Evolutionary conservation across 2,888 invertebrate genomes (phyloP).

Genomic region (Xestobium rufovillosum): DNA sequence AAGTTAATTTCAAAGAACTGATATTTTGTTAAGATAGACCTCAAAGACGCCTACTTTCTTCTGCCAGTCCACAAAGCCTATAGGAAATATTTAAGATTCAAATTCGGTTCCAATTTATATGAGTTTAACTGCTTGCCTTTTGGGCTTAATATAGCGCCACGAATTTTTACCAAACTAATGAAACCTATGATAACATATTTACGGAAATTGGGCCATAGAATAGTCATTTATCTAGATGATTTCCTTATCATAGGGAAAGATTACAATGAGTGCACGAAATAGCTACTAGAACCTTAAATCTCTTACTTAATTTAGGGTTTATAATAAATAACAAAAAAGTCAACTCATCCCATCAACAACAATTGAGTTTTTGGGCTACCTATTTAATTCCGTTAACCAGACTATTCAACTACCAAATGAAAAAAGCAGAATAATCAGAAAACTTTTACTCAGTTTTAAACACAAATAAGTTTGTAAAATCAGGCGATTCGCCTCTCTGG

Average conservation of each 20-base stretch:
- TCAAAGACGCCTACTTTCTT: slow-evolving; percentile 17
- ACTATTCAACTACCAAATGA: slow-evolving; percentile 4
- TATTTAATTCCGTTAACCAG: slow-evolving; percentile 5
- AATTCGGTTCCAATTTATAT: slow-evolving; percentile 11
- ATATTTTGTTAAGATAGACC: slow-evolving; percentile 11
- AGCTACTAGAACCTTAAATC: not conserved
- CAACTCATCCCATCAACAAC: not conserved
- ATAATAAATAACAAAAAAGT: slow-evolving; percentile 1
- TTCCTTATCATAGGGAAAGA: slow-evolving; percentile 10
- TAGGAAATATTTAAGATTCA: slow-evolving; percentile 15
- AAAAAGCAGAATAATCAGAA: slow-evolving; percentile 1
- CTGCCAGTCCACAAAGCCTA: slow-evolving; percentile 10
- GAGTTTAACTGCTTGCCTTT: slow-evolving; percentile 18
- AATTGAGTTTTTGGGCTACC: not conserved
- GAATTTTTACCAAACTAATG: slow-evolving; percentile 18
- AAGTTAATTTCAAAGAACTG: not conserved
- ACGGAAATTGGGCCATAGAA: slow-evolving; percentile 5
- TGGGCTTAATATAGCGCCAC: slow-evolving; percentile 15
- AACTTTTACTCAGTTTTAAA: slow-evolving; percentile 5
- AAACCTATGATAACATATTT: slow-evolving; percentile 14
- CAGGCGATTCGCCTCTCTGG: slow-evolving; percentile 1
- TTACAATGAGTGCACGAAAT: slow-evolving; percentile 8
- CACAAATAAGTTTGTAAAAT: slow-evolving; percentile 8
- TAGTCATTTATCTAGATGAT: slow-evolving; percentile 13
- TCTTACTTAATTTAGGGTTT: slow-evolving; percentile 2